phyloP scores from a whole-genome alignment of 2,888 invertebrate genomes.

The Harpalus rubripes region DNA sequence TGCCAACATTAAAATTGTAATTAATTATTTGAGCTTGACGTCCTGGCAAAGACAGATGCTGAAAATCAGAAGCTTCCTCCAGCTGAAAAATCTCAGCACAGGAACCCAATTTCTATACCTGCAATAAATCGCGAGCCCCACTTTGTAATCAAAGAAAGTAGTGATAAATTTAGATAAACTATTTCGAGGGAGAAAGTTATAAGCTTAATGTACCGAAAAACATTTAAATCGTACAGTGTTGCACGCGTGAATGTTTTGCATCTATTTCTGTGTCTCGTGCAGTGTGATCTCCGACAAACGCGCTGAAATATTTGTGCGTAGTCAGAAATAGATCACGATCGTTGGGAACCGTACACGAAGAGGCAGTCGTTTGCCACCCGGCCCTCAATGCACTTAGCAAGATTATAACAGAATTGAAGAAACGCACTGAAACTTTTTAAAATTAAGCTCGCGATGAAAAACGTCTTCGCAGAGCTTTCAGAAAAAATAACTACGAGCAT shows the following conservation, averaged over 20 bases:
- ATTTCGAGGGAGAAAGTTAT: conserved; percentile 58
- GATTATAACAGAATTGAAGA: conserved; percentile 61
- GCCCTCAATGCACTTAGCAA: conserved; percentile 61
- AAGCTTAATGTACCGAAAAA: conserved; percentile 59
- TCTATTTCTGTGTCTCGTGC: conserved; percentile 54
- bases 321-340: conserved; percentile 64
- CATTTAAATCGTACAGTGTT: conserved; percentile 60
- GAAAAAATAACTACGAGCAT: conserved; percentile 28
- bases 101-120: conserved; percentile 21
- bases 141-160: conserved; percentile 42
- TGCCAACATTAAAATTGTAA: conserved; percentile 50
- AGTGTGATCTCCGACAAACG: conserved; percentile 62
- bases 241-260: conserved; percentile 63
- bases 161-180: conserved; percentile 59
- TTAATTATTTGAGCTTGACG: conserved; percentile 26
- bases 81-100: conserved; percentile 2
- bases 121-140: conserved; percentile 13
- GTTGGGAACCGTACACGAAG: conserved; percentile 6
- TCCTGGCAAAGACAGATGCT: conserved; percentile 13
- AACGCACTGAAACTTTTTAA: conserved; percentile 45
- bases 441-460: conserved; percentile 37
- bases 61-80: conserved; percentile 6
- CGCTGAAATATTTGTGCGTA: conserved; percentile 64
- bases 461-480: conserved; percentile 38
- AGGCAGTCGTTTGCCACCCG: conserved; percentile 42